Base-by-base conservation (phyloP, 2,888 invertebrate species). In the Anarsia innoxiella region DNA sequence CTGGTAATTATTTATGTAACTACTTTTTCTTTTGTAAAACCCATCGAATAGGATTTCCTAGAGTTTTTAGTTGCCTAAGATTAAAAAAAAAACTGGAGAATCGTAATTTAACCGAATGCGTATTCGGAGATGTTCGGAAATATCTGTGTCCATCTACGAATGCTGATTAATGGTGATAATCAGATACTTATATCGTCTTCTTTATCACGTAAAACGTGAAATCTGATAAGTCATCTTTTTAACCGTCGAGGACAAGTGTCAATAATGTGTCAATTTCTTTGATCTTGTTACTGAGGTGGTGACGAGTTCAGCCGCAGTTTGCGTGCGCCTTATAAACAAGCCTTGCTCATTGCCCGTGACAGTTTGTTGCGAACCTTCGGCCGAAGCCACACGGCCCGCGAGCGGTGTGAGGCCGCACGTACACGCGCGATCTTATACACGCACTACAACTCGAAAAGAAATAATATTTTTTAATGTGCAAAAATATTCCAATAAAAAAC, bases 291-390 rank as follows among this genome's bases (percentile, higher is more conserved):
- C 40, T 45, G 35, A 28, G 35, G 6, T 19, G 6, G 26, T 14
- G 23, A 26, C 11, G 25, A 34, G 12, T 11, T n/a, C 11, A n/a
- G n/a, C n/a, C n/a, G 11, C 11, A 9, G 26, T 27, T 12, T 28
- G 56, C 62, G 69, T 66, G 68, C 66, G 68, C 59, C 68, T 66
- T 80, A 73, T 74, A 78, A 80, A 75, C 77, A 68, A 75, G 69
- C 60, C 64, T 62, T 59, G 58, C 48, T 47, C 60, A 56, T 51
- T 56, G 53, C 48, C 57, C 64, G 72, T 66, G 72, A 72, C 83
- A 83, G 83, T 83, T n/a, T 75, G 66, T 56, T 55, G 56, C 52
- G 62, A 61, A 50, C 54, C 58, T 57, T 59, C 56, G 53, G 57
- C 51, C 25, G 12, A 12, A 16, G 34, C 19, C 27, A 25, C 23